phyloP scores from a whole-genome alignment of 1,140 invertebrate genomes.

The Drosophila bifasciata region DNA sequence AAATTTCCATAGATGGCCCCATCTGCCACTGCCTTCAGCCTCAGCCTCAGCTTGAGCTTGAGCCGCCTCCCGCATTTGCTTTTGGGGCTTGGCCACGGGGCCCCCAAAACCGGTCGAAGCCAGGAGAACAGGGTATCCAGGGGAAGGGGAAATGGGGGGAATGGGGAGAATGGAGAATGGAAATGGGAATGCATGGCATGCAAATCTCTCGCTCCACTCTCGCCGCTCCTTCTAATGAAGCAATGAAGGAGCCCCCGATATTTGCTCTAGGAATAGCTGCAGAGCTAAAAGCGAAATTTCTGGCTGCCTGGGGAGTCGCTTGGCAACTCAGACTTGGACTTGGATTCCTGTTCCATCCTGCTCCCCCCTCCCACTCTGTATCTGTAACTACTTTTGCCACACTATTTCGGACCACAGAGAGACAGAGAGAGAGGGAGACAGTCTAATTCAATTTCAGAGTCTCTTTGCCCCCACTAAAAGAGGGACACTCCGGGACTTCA shows the following conservation, averaged over 20 bases:
- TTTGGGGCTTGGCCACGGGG: constrained; percentile 52
- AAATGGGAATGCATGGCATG: constrained; percentile 30
- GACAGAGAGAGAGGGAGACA: too few relatives aligned
- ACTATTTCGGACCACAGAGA: neutral
- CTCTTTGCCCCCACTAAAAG: constrained; percentile 58
- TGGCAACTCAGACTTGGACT: constrained; percentile 24
- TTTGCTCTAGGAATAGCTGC: constrained; percentile 53
- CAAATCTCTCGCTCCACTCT: constrained; percentile 57
- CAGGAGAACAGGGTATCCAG: constrained; percentile 1
- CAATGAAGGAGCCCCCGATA: constrained; percentile 54
- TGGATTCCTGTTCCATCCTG: constrained; percentile 23
- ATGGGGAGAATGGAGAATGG: too few relatives aligned
- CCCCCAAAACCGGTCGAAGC: constrained; percentile 59
- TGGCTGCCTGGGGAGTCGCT: too few relatives aligned
- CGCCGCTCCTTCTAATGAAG: constrained; percentile 66
- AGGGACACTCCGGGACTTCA: neutral
- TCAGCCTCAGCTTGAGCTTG: neutral
- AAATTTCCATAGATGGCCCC: constrained; percentile 13
- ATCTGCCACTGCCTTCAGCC: constrained; percentile 27
- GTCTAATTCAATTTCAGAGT: constrained; percentile 79
- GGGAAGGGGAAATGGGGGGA: too few relatives aligned
- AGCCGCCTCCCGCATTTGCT: constrained; percentile 18
- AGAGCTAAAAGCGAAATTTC: constrained; percentile 1
- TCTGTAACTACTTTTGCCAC: constrained; percentile 33
- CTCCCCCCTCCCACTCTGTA: constrained; percentile 1